Percentiles rank a stretch among this genome's conserved stretches.
phyloP scores from a whole-genome alignment of 1,140 invertebrate genomes.

The Hyposmocoma kahamanoa region DNA sequence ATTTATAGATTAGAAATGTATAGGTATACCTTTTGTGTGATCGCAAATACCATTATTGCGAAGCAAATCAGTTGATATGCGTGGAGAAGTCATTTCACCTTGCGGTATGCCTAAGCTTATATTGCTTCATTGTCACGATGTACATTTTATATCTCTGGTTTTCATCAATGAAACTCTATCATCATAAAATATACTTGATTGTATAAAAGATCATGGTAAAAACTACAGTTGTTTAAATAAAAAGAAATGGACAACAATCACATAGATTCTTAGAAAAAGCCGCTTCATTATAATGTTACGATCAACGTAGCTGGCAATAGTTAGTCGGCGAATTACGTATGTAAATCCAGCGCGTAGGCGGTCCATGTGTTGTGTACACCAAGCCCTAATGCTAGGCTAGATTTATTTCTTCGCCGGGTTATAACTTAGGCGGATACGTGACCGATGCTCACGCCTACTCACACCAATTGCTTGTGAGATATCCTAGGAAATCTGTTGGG shows the following conservation, averaged over 20 bases:
- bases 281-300: neutral
- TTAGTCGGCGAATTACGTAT: conserved; percentile 22
- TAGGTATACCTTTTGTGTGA: conserved; percentile 2
- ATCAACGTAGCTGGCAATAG: neutral
- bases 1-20: conserved; percentile 16
- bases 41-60: conserved; percentile 32
- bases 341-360: conserved; percentile 31
- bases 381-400: conserved; percentile 41
- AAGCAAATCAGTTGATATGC: conserved; percentile 34
- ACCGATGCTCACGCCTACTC: conserved; percentile 63
- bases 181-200: too few relatives aligned
- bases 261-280: neutral
- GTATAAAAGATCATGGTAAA: too few relatives aligned
- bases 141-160: conserved; percentile 13
- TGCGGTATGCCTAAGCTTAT: conserved; percentile 10
- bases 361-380: conserved; percentile 25
- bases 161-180: conserved; percentile 14
- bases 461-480: conserved; percentile 22
- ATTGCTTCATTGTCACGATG: conserved; percentile 15
- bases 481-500: conserved; percentile 1
- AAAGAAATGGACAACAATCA: neutral
- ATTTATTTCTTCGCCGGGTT: conserved; percentile 56
- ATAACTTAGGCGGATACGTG: conserved; percentile 63
- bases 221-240: too few relatives aligned
- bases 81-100: conserved; percentile 19